A percentile compares a stretch with the other conserved stretches of the same genome.
phyloP scores from a whole-genome alignment of 2,888 invertebrate species.

The Cheiracanthium punctorium region DNA sequence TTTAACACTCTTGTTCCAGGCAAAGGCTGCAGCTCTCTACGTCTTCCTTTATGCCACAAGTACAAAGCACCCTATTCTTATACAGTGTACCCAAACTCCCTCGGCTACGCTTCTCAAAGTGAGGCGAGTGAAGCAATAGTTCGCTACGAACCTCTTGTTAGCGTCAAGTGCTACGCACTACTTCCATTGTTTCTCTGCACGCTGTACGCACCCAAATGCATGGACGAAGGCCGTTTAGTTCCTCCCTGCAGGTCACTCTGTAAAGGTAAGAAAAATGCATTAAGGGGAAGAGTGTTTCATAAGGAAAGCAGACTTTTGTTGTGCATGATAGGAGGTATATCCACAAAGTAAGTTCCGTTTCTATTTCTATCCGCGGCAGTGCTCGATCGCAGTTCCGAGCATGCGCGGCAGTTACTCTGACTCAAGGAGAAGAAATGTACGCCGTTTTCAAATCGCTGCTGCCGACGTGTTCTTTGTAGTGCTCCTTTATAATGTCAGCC shows the following conservation, averaged over 20 bases:
- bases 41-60: constrained; percentile 72
- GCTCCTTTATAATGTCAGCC: no score
- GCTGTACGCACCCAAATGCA: constrained; percentile 71
- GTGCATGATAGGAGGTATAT: no score
- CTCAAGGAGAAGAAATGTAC: no score
- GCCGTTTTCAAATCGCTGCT: no score
- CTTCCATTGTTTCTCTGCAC: constrained; percentile 72
- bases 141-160: constrained; percentile 71
- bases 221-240: constrained; percentile 39
- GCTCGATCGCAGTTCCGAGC: no score
- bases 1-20: constrained; percentile 7
- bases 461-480: no score
- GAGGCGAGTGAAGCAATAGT: constrained; percentile 69
- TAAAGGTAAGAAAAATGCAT: constrained; percentile 63
- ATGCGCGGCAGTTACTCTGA: no score
- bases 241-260: constrained; percentile 70
- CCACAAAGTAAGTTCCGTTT: no score
- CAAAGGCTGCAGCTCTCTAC: constrained; percentile 67
- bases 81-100: constrained; percentile 69
- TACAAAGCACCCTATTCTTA: constrained; percentile 72
- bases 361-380: no score
- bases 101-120: constrained; percentile 68
- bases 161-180: constrained; percentile 72
- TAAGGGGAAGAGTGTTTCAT: no score
- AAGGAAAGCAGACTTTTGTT: no score